Conservation (phyloP, 2,797 vertebrate genomes). For the Pelochelys cantorii region DNA sequence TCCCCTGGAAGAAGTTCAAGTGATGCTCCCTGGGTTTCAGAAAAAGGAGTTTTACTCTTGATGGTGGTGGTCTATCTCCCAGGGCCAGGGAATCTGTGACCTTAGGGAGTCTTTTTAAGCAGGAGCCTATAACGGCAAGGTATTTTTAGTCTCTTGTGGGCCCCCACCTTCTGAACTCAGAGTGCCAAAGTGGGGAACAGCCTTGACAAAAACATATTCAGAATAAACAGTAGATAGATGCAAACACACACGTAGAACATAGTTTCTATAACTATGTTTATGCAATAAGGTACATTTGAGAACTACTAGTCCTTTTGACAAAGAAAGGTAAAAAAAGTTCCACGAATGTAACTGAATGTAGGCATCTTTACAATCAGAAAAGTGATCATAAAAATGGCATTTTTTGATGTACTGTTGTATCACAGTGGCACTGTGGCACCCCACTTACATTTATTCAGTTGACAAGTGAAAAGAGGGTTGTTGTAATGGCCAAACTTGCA, state of each 20-base stretch:
- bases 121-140: too few relatives aligned
- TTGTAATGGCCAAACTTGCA: background rate
- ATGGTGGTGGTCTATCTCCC: too few relatives aligned
- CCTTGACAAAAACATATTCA: background rate
- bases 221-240: background rate
- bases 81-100: too few relatives aligned
- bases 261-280: too few relatives aligned
- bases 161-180: too few relatives aligned
- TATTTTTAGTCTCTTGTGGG: too few relatives aligned
- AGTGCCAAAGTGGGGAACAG: too few relatives aligned
- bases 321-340: background rate
- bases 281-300: background rate
- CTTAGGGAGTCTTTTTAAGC: too few relatives aligned
- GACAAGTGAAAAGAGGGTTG: background rate
- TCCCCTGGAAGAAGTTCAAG: too few relatives aligned
- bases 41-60: too few relatives aligned
- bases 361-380: background rate
- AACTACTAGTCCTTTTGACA: background rate
- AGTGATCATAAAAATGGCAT: background rate
- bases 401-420: background rate
- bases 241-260: background rate
- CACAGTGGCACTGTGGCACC: accelerated
- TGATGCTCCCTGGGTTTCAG: too few relatives aligned
- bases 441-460: accelerated
- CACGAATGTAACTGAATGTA: accelerated